Evolutionary conservation across 2,797 vertebrate species (phyloP), one percentile per base, ranked within the genome.

Genomic region (Mus spretus): DNA sequence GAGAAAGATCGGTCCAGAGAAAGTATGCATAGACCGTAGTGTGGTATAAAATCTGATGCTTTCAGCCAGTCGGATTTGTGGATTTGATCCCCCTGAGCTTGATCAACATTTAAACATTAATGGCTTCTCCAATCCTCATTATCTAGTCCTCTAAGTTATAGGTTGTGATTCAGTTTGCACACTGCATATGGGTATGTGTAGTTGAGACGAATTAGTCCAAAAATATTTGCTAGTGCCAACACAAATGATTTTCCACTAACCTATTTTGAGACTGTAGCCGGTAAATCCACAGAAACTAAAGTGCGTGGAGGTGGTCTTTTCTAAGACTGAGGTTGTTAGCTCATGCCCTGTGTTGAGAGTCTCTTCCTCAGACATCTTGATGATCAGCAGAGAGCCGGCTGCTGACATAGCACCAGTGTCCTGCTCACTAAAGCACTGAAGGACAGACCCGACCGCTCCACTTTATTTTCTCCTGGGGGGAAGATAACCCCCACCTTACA

Each of bases 71-170:
- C 59, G 9, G 0, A 13, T 87, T 92, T 72, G 19, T 91, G 65
- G 75, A 85, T 90, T 91, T 75, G 84, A 96, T 65, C 28, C 77
- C 19, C 24, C 83, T 63, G 2, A 65, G 31, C 12, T 93, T 90
- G 47, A n/a, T 24, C 26, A 89, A 80, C 9, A 88, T 55, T 65
- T 40, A 79, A 44, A 83, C 50, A 74, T 28, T 20, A 84, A 93
- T 61, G 20, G 6, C 5, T 53, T 2, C 34, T 59, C 44, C 8
- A 31, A 80, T 86, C 79, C 12, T 17, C 26, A 89, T 12, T 83
- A 47, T 20, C 13, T 94, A 13, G 79, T 63, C 24, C 87, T 78
- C 28, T 92, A 89, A 93, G 83, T 63, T 94, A 70, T 19, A 47
- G 26, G 7, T 57, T 93, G 40, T 70, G 12, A 44, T 61, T 90